Percentiles rank a stretch among this genome's conserved stretches.
Conservation (phyloP, 2,113 vertebrate genomes). For the Charina bottae region DNA sequence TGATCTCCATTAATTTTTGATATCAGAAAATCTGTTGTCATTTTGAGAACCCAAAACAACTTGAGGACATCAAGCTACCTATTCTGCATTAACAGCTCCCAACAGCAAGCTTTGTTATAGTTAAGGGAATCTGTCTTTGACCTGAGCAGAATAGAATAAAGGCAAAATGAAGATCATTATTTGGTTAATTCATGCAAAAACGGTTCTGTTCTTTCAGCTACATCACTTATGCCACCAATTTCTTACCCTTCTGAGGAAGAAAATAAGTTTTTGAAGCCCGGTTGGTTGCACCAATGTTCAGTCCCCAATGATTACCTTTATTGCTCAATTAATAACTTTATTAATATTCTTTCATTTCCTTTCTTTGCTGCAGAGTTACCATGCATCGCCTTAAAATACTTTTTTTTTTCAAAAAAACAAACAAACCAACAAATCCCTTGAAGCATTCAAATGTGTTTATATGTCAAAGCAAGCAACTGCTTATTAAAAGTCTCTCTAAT, state of each 20-base stretch:
- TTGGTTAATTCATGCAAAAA: not conserved
- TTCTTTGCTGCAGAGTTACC: not conserved
- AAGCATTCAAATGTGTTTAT: not conserved
- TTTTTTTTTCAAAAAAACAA: not conserved
- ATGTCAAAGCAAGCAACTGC: not conserved
- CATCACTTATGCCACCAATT: not conserved
- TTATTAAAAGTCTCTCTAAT: not conserved
- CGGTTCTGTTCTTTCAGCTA: not conserved
- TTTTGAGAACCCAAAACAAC: not conserved
- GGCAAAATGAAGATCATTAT: not conserved
- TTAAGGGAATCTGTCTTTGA: not conserved
- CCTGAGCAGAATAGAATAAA: not conserved
- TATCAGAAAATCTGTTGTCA: not conserved
- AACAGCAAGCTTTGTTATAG: not conserved
- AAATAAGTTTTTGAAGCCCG: rapidly evolving
- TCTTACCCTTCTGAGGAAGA: not conserved
- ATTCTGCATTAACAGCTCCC: not conserved
- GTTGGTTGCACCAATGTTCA: not conserved
- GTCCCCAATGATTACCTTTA: not conserved
- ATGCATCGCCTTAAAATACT: not conserved
- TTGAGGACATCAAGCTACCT: too few species aligned
- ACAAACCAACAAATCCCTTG: not conserved
- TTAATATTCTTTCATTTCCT: not conserved
- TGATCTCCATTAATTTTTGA: not conserved
- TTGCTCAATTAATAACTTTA: not conserved